These are phyloP conservation scores for Coelopa pilipes DNA, from an alignment of 2,888 invertebrate genomes.

Conservation along the genomic window DNA sequence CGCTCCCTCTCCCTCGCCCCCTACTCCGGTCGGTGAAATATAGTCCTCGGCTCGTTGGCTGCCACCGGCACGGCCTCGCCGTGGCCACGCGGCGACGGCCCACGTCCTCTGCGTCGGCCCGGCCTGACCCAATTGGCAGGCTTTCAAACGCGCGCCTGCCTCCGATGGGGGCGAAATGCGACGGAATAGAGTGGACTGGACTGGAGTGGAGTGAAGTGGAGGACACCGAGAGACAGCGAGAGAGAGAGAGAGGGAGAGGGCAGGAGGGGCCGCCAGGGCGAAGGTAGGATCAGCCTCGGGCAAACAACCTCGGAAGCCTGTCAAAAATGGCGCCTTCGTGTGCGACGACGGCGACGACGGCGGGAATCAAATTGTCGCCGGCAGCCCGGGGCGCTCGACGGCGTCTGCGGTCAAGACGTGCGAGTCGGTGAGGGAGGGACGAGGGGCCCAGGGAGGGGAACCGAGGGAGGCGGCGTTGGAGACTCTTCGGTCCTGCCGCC, in stretches of 20 bases:
- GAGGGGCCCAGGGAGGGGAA: no score
- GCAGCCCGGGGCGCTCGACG: not conserved
- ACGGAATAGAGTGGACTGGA: no score
- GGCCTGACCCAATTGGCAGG: constrained; percentile 29
- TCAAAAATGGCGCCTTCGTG: constrained; percentile 21
- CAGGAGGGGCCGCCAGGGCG: not conserved
- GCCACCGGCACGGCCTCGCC: no score
- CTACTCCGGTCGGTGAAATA: no score
- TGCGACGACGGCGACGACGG: not conserved
- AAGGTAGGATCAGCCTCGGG: not conserved
- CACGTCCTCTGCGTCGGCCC: constrained; percentile 3
- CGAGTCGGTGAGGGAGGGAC: not conserved
- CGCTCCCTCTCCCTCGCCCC: no score
- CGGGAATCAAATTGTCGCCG: constrained; percentile 3
- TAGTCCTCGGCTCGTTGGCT: no score
- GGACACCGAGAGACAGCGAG: no score
- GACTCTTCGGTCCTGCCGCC: no score
- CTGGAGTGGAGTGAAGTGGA: no score
- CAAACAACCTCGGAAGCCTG: not conserved
- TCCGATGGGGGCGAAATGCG: not conserved
- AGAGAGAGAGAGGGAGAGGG: not conserved
- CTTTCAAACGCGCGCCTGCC: constrained; percentile 14
- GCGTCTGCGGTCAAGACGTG: not conserved
- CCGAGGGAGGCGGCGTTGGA: no score
- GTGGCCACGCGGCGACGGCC: not conserved